These are phyloP conservation scores for Drymonia ruficornis DNA, from an alignment of 2,888 invertebrate species.

Conservation along the genomic window DNA sequence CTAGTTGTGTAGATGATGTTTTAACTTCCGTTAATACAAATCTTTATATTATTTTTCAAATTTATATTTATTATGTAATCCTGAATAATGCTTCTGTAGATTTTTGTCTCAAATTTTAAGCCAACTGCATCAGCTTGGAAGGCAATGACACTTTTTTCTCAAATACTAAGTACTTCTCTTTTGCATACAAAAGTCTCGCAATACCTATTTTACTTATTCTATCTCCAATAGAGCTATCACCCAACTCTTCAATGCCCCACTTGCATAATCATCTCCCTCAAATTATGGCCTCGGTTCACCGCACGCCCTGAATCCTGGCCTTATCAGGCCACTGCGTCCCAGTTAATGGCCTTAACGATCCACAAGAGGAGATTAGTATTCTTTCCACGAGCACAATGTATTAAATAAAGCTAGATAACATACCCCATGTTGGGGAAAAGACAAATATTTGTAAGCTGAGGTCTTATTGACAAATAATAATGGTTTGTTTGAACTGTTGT, in stretches of 20 bases:
- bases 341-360: constrained; percentile 29
- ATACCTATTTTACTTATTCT: not conserved
- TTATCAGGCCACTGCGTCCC: constrained; percentile 23
- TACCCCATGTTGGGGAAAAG: constrained; percentile 14
- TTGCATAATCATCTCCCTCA: not conserved
- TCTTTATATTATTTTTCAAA: too few species aligned
- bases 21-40: too few species aligned
- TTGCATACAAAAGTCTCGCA: too few species aligned
- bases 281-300: not conserved
- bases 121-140: too few species aligned
- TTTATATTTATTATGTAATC: too few species aligned
- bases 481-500: not conserved
- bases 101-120: too few species aligned
- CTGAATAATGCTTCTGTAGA: too few species aligned
- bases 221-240: not conserved
- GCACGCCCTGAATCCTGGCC: constrained; percentile 11
- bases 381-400: constrained; percentile 26
- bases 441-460: constrained; percentile 28
- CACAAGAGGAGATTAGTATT: constrained; percentile 38
- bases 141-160: too few species aligned
- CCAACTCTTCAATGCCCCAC: not conserved
- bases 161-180: too few species aligned
- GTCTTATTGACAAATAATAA: not conserved
- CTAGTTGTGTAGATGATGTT: too few species aligned
- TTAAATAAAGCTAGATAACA: constrained; percentile 34